A percentile compares a stretch with the other conserved stretches of the same genome.
Conservation (phyloP, 2,797 vertebrate species). For the Poecilia velifera region DNA sequence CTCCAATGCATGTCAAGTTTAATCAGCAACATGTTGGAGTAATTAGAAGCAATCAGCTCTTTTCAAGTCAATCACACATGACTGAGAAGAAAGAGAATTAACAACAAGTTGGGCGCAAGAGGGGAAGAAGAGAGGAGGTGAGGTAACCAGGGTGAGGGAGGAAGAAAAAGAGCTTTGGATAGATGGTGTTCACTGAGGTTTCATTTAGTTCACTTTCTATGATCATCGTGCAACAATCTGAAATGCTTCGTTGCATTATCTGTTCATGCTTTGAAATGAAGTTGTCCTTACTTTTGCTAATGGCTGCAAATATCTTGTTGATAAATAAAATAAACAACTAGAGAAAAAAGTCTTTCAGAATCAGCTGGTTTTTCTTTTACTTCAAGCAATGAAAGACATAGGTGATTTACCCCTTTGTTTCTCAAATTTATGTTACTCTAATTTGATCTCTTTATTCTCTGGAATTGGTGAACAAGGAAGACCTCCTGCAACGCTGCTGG, state of each 20-base stretch:
- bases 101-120: conserved; percentile 14
- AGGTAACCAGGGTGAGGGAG: not conserved
- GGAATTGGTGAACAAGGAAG: not conserved
- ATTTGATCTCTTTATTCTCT: not conserved
- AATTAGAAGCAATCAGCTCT: conserved; percentile 59
- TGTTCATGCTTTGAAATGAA: not conserved
- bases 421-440: not conserved
- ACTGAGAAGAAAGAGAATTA: conserved; percentile 33
- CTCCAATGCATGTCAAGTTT: conserved; percentile 40
- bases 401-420: not conserved
- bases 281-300: not conserved
- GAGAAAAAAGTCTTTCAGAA: not conserved
- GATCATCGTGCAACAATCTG: not conserved
- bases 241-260: not conserved
- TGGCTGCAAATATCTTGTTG: not conserved
- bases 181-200: not conserved
- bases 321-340: not conserved
- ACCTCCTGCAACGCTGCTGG: not conserved
- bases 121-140: not conserved
- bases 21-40: conserved; percentile 48
- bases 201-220: not conserved
- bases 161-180: not conserved
- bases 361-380: not conserved
- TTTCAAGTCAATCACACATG: conserved; percentile 42
- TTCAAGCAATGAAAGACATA: not conserved